Base-by-base conservation (phyloP, 2,888 invertebrate species). In the Apocheima hispidaria region DNA sequence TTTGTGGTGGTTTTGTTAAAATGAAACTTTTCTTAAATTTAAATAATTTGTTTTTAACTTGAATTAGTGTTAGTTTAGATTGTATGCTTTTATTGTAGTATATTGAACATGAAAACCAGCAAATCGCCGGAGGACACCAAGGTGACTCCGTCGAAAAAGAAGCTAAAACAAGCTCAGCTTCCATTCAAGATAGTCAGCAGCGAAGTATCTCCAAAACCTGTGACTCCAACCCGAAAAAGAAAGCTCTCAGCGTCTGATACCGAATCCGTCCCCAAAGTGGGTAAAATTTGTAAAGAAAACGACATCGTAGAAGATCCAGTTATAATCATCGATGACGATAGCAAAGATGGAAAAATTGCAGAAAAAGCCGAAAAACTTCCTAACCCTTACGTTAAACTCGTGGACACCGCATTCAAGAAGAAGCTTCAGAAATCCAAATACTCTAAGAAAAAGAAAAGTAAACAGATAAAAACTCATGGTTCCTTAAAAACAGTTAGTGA, bases 121-220 rank as follows among this genome's bases (percentile, higher is more conserved):
- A 88, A 88, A 69, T 83, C 87, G 14, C 84, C 87, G 10, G 86
- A 84, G 58, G 82, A 78, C 66, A 78, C 77, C 51, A 87, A 88
- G 70, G 77, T 88, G 69, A 92, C 90, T 41, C 92, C 92, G 33
- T 88, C 91, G 10, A 91, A 90, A 77, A 95, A 94, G 77, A 94
- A 94, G 74, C 80, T 95, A 54, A 94, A 93, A 68, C 95, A 95
- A 81, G 94, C 94, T 66, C 91, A 94, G 69, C 87, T 95, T 66
- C 94, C 94, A 66, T 95, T 95, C 75, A 94, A 93, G 84, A 74
- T 93, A 65, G 80, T 94, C 53, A 88, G 92, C 53, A 88, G 92
- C 63, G 91, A 91, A 75, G 82, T 76, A 49, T 84, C 92, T 35
- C 84, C 91, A 21, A 80, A 80, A 55, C 74, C 86, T 41, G 79